Base-by-base conservation (phyloP, 2,797 vertebrate species). In the Percopsis omiscomaycus region DNA sequence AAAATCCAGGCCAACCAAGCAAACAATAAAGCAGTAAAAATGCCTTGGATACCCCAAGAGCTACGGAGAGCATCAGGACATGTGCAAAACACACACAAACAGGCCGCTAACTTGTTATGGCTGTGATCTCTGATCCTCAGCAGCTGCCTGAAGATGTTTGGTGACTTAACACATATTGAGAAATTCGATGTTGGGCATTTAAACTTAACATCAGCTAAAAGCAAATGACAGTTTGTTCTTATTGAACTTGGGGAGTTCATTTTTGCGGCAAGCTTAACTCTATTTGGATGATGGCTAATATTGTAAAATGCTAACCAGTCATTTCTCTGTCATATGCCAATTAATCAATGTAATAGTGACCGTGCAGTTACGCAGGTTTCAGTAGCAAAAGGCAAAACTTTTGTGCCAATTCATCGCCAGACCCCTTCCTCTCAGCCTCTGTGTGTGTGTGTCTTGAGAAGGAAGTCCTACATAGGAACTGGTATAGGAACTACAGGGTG, bases 21-120 rank as follows among this genome's bases (percentile, higher is more conserved):
- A 71, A 87, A 83, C 74, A 89, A 89, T 73, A 74, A 77, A 75
- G 72, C 71, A 61, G 83, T 87, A 82, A 88, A 89, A 90, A 87
- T 77, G 69, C 81, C 66, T 44, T 13, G 55, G 81, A 84, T 83
- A 76, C 69, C 73, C 76, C 15, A 32, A 80, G 72, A 59, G 66
- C 68, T 74, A 68, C 22, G 11, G 55, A 44, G 13, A 61, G 52
- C 73, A 71, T 78, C 45, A 46, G 64, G 77, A 58, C 82, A 85
- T 71, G 82, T 79, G 84, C 56, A 70, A 69, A 64, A 46, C 65
- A 46, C 32, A 37, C 53, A 5, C 22, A 45, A 54, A 16, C 45
- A 62, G 8, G 27, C 64, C 27, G 67, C 70, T 82, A 84, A 85
- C 75, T 42, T 69, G 53, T 59, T 71, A 76, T 64, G 64, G 68